These are phyloP conservation scores for Leptodactylus fallax DNA, from an alignment of 2,797 vertebrate species.

Conservation along the genomic window DNA sequence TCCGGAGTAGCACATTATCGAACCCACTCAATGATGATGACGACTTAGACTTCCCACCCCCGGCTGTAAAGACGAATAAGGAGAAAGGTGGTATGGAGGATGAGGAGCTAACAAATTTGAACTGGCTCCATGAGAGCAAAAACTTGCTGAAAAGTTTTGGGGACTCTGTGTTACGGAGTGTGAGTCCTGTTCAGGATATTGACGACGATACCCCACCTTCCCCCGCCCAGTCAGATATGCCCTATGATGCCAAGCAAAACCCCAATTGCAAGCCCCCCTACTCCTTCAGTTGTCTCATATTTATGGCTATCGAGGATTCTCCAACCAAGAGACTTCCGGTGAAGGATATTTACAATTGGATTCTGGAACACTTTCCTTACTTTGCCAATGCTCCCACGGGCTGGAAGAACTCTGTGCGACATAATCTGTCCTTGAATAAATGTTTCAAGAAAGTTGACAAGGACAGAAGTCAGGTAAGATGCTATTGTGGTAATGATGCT, in stretches of 20 bases:
- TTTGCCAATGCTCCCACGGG: slow-evolving; percentile 96
- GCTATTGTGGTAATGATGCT: neutral
- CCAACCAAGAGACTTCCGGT: slow-evolving; percentile 94
- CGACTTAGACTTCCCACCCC: slow-evolving; percentile 84
- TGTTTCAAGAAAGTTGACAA: slow-evolving; percentile 99
- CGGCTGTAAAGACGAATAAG: slow-evolving; percentile 79
- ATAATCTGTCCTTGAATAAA: slow-evolving; percentile 96
- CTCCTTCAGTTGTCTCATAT: slow-evolving; percentile 98
- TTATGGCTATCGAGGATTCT: slow-evolving; percentile 98
- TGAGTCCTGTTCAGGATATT: slow-evolving; percentile 86
- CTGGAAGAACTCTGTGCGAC: slow-evolving; percentile 98
- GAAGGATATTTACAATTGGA: slow-evolving; percentile 99
- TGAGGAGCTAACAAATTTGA: slow-evolving; percentile 90
- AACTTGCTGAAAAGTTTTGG: slow-evolving; percentile 92
- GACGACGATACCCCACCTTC: slow-evolving; percentile 85
- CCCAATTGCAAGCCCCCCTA: slow-evolving; percentile 95
- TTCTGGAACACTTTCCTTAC: slow-evolving; percentile 97
- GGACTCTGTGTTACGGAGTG: slow-evolving; percentile 85
- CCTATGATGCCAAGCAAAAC: slow-evolving; percentile 89
- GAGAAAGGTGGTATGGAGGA: slow-evolving; percentile 85
- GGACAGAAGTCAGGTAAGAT: slow-evolving; percentile 95
- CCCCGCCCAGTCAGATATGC: slow-evolving; percentile 87
- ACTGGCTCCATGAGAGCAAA: slow-evolving; percentile 91
- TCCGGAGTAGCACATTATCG: slow-evolving; percentile 80
- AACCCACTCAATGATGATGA: slow-evolving; percentile 83